Base-by-base conservation (phyloP, 2,888 invertebrate species). In the Aethes cnicana region DNA sequence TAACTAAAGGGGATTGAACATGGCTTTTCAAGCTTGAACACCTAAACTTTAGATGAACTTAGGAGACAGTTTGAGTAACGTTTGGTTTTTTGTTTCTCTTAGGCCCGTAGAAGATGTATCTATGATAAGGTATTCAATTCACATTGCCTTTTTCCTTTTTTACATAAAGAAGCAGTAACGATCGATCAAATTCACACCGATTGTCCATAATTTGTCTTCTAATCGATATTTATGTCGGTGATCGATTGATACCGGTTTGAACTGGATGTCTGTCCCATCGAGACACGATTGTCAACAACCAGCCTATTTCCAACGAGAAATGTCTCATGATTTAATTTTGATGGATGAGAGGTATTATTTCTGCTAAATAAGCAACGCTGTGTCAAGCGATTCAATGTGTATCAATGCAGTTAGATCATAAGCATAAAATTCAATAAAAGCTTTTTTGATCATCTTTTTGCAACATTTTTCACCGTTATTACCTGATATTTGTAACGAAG, bases 161-260 rank as follows among this genome's bases (percentile, higher is more conserved):
- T 32, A 43, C 23, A 25, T 33, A 16, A 36, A 56, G 37, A 16
- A 39, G 39, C 23, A 39, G 32, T 49, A 55, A 5, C 56, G 49
- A 74, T 80, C 80, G 53, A 80, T 80, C 77, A 76, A 49, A 30
- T 54, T 56, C 55, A 60, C 62, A n/a, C 56, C 57, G 61, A 66
- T 62, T 64, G 69, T 72, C 64, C 68, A 66, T 63, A 64, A 63
- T 66, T 63, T 36, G 56, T 54, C 55, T 48, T 60, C 56, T 56
- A 64, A 59, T 62, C 56, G 57, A 61, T 53, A 57, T 56, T 57
- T 61, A 48, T 62, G 61, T 50, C 54, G 47, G 54, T 77, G 81
- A 81, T 76, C 44, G 72, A 81, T 80, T 57, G 69, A 68, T 69
- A 72, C 72, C 62, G 67, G 67, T 69, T 64, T 52, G 47, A 64